Base-by-base conservation (phyloP, 2,888 invertebrate genomes). In the Odontocerum albicorne region DNA sequence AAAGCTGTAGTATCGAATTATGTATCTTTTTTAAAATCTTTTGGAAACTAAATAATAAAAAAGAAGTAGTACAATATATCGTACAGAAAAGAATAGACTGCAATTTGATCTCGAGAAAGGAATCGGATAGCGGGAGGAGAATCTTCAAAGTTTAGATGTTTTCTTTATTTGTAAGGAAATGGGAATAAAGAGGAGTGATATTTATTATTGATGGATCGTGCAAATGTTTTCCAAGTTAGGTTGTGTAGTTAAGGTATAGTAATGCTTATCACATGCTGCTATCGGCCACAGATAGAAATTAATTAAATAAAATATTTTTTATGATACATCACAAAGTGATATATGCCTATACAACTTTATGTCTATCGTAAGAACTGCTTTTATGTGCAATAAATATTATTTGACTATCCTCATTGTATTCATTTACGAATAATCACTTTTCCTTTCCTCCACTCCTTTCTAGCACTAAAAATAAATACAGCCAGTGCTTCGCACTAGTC, bases 301-400 rank as follows among this genome's bases (percentile, higher is more conserved):
- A 43, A 49, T 46, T 38, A 33, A 16, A 43, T 46, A 55, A 53
- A 43, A 56, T 56, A 56, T 56, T 57, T 57, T 60, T 57, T 60
- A 60, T 57, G 60, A 60, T 60, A 55, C 49, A 57, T 60, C 60
- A 60, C 60, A 52, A 60, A 60, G 60, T 60, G 60, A 60, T 60
- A 60, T 57, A 57, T 57, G 60, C 60, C 60, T 60, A 60, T 55
- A 60, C 60, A 60, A 50, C 40, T 55, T 56, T 56, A 57, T 60
- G 57, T 60, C 60, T 60, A 60, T 49, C 55, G 51, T 60, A 60
- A 60, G 60, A 55, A 57, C 60, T 57, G 60, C 60, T 60, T 60
- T 56, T 57, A 60, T 60, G 60, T 60, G 60, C 60, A 60, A 60
- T 60, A 60, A 60, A 55, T 6, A 21, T 38, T 20, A 3, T 20